Evolutionary conservation across 2,113 vertebrate genomes (phyloP), one percentile per base, ranked within the genome.

Genomic region (Epinephelus moara): DNA sequence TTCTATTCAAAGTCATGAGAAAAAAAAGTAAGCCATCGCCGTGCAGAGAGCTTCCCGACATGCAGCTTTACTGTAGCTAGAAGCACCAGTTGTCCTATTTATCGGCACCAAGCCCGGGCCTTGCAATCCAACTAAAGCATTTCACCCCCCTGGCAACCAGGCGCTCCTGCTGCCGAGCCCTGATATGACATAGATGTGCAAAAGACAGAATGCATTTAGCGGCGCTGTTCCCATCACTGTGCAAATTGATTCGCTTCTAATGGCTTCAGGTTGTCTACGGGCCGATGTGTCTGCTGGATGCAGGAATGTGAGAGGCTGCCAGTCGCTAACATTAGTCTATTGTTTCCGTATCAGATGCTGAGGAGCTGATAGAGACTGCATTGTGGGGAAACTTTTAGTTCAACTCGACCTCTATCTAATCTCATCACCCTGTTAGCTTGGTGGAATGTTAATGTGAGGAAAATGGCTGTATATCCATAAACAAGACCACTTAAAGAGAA

Each of bases 161-260:
- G 25, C 19, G 17, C 71, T 57, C 25, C 33, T 0, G 33, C 50
- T 12, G 77, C 79, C 30, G 17, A 75, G 73, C 77, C 68, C 68
- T 62, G 53, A 63, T 55, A 61, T 85, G 85, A 67, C 89, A 89
- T 21, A 61, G 62, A 75, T 45, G 89, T 89, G 87, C 49, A 81
- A 87, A 76, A 69, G 69, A 75, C 15, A 50, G 62, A 83, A 52
- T 47, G 78, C 81, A 83, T 80, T 88, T 85, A 71, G 78, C 77
- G 37, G 53, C 2, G 1, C 62, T 64, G 72, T 88, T 94, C 79
- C 74, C 78, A 19, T 82, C 80, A 68, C 49, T 40, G 70, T 90
- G 93, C 80, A 70, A 89, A 88, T 85, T 55, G 87, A 93, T 90
- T 80, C 7, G 18, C 70, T 62, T 72, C 64, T 63, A 66, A 70